Evolutionary conservation across 1,140 invertebrate species (phyloP).

Genomic region (Ips typographus): DNA sequence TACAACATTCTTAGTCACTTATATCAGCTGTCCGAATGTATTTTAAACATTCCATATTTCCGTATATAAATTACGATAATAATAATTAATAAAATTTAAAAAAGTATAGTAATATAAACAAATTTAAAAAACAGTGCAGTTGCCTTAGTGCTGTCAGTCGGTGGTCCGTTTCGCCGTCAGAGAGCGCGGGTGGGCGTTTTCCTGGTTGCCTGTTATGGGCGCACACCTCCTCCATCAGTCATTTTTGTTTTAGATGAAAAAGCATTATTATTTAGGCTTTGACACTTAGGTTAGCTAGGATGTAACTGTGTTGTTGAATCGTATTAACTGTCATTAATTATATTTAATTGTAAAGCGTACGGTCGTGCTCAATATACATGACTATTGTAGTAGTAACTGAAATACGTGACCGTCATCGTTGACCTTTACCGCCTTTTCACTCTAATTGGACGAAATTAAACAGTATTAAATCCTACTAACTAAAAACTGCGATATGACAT

Average conservation of each 20-base stretch:
- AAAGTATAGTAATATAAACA: too few relatives aligned
- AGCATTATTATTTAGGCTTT: slow-evolving; percentile 52
- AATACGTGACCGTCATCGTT: slow-evolving; percentile 43
- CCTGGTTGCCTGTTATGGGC: slow-evolving; percentile 39
- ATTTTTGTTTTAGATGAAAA: neutral
- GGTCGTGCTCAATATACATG: slow-evolving; percentile 54
- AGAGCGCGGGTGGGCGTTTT: slow-evolving; percentile 33
- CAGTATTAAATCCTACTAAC: too few relatives aligned
- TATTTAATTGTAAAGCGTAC: slow-evolving; percentile 18
- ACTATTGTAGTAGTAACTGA: slow-evolving; percentile 50
- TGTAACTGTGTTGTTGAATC: slow-evolving; percentile 55
- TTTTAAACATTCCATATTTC: too few relatives aligned
- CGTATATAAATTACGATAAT: too few relatives aligned
- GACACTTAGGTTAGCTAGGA: slow-evolving; percentile 54
- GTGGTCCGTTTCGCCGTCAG: neutral
- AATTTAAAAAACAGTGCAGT: slow-evolving; percentile 42
- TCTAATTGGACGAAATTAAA: too few relatives aligned
- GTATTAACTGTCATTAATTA: slow-evolving; percentile 49
- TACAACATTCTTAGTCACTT: neutral
- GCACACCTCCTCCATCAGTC: slow-evolving; percentile 31
- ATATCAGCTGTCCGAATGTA: too few relatives aligned
- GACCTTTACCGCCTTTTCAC: neutral
- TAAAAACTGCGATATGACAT: too few relatives aligned
- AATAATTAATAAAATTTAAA: too few relatives aligned
- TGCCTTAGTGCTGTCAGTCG: slow-evolving; percentile 48